Evolutionary conservation across 2,797 vertebrate species (phyloP).

Genomic region (Galago senegalensis): DNA sequence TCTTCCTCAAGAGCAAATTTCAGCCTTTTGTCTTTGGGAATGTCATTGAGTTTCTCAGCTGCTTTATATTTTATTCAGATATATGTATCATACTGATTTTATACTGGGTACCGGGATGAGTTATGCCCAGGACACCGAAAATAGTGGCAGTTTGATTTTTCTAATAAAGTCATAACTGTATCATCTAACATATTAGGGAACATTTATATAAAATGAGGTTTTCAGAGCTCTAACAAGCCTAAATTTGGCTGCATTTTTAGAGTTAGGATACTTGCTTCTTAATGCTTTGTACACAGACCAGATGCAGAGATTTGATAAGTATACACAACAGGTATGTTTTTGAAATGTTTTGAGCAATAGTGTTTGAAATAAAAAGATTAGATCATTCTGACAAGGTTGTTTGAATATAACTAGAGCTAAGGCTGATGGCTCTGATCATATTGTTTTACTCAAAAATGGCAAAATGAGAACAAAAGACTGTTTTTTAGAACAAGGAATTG

Average conservation of each 20-base stretch:
- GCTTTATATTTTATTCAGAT: conserved; percentile 50
- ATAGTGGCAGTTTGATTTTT: conserved; percentile 38
- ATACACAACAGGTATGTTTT: conserved; percentile 1
- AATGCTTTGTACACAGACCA: background rate
- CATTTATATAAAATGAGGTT: conserved; percentile 24
- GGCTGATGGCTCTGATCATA: background rate
- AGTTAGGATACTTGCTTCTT: conserved; percentile 5
- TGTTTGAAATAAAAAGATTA: conserved; percentile 54
- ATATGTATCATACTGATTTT: background rate
- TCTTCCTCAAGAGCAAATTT: conserved; percentile 39
- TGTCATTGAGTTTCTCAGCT: conserved; percentile 34
- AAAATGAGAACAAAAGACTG: background rate
- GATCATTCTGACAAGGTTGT: background rate
- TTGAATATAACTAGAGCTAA: conserved; percentile 32
- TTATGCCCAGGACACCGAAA: background rate
- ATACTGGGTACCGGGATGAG: background rate
- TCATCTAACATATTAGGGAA: background rate
- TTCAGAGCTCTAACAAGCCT: background rate
- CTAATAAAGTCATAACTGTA: background rate
- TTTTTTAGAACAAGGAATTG: background rate
- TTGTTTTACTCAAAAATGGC: conserved; percentile 11
- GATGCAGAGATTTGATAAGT: conserved; percentile 3
- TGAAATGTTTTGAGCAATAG: background rate
- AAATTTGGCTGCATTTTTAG: conserved; percentile 32
- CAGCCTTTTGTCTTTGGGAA: conserved; percentile 25